Base-by-base conservation (phyloP, 2,797 vertebrate genomes). In the Sebastes minor region DNA sequence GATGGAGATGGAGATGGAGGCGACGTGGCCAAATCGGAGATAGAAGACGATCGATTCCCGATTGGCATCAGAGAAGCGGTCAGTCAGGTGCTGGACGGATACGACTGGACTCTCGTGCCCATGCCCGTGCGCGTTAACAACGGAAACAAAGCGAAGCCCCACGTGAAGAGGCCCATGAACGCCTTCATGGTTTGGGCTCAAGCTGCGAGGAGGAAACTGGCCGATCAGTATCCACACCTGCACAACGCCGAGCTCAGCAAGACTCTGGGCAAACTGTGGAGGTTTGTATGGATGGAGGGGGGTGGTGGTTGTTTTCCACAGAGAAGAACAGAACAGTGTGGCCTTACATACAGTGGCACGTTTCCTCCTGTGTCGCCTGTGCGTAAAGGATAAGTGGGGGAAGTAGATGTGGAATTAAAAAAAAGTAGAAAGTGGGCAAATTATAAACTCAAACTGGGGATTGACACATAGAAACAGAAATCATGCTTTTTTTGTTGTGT, bases 231-330 rank as follows among this genome's bases (percentile, higher is more conserved):
- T 90, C 98, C 98, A 0, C 98, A 99, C 91, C 96, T 99, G 89
- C 98, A 99, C 96, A 99, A 99, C 38, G 98, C 98, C 0, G 98
- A 99, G 95, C 98, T 99, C 92, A 99, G 98, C 95, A 99, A 99
- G 94, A 99, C 98, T 28, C 94, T 99, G 86, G 98, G 98, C 38
- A 99, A 99, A 88, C 97, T 99, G 75, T 99, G 98, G 98, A 98
- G 98, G 98, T 99, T 92, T 95, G 96, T 94, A 85, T 82, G 33
- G 35, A 38, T 42, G 38, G 38, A 42, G 38, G 38, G 38, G 35
- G 57, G 22, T 35, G 38, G 23, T 30, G 57, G 22, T 35, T 32
- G 28, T 30, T 72, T 68, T 30, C 33, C 57, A 38, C 2, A 23
- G 27, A 53, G 38, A 42, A 42, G 38, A 42, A 42, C 38, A 49